Evolutionary conservation across 2,113 vertebrate species (phyloP), one percentile per base, ranked within the genome.

Genomic region (Chionodraco myersi): DNA sequence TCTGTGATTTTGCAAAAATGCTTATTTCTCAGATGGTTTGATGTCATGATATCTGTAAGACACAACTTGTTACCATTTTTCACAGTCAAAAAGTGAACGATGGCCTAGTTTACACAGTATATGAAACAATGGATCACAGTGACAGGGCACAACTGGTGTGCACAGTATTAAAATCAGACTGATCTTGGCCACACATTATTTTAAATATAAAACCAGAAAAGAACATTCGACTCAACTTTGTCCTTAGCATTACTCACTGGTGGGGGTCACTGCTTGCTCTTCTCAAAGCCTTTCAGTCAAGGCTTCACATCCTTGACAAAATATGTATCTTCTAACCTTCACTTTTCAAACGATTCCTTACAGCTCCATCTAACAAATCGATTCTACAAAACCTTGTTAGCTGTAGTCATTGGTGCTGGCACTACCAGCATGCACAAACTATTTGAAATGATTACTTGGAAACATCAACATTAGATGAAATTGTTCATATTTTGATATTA

Each of bases 311-410:
- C 49, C 7, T 16, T 44, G 2, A 61, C 68, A 71, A 70, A 51
- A 68, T 14, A 45, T 60, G 0, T 2, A 13, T 49, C 65, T 49
- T 78, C 13, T 69, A 21, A n/a, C 45, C 62, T 52, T 3, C 48
- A 30, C 18, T 62, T 69, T 72, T 52, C 26, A 23, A 60, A 53
- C 47, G 26, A 21, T 45, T n/a, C 68, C 6, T n/a, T 34, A 13
- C 10, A 67, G n/a, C 26, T 16, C 23, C 65, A 61, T 51, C 51
- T 53, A 75, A 76, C 57, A 72, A 82, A 65, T 5, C 30, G 30
- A 68, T 36, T 67, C n/a, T 23, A 52, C 48, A 52, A 45, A 12
- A 69, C 21, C 30, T 15, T 61, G 47, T 34, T 11, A 68, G 45
- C 56, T 51, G 4, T 30, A 23, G 3, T 56, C 15, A 59, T 57